A percentile compares a stretch with the other conserved stretches of the same genome.
Evolutionary conservation across 2,113 vertebrate species (phyloP).

Genomic region (Natator depressus): DNA sequence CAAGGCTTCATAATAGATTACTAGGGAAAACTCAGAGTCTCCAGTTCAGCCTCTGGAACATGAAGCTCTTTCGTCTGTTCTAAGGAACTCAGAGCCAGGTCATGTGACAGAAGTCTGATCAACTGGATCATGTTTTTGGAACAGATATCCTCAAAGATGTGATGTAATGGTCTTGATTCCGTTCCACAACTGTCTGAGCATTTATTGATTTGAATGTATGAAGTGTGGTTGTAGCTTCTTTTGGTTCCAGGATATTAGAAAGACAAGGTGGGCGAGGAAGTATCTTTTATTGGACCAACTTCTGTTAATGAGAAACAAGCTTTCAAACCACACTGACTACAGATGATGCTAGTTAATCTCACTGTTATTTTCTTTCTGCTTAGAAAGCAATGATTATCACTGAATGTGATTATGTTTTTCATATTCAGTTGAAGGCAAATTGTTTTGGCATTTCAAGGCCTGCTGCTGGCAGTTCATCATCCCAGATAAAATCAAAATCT

Average conservation of each 20-base stretch:
- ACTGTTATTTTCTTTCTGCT: neutral
- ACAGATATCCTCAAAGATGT: neutral
- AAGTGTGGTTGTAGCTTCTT: neutral
- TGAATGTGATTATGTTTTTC: neutral
- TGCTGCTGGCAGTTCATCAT: neutral
- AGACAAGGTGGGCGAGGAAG: too few species aligned
- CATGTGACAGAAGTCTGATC: neutral
- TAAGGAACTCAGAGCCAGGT: neutral
- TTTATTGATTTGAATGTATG: neutral
- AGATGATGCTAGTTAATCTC: neutral
- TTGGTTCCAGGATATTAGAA: too few species aligned
- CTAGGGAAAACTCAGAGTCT: neutral
- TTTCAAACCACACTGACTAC: neutral
- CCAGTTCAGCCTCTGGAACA: neutral
- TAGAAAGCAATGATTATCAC: neutral
- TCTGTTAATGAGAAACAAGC: neutral
- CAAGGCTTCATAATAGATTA: neutral
- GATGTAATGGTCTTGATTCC: neutral
- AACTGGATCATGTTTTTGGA: neutral
- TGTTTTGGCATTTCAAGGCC: neutral
- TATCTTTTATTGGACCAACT: too few species aligned
- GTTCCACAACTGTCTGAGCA: neutral
- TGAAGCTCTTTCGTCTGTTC: accelerated
- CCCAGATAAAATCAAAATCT: neutral
- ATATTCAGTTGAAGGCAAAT: accelerated